These are phyloP conservation scores for Lindbergichthys nudifrons DNA, from an alignment of 2,797 vertebrate species.

Conservation along the genomic window DNA sequence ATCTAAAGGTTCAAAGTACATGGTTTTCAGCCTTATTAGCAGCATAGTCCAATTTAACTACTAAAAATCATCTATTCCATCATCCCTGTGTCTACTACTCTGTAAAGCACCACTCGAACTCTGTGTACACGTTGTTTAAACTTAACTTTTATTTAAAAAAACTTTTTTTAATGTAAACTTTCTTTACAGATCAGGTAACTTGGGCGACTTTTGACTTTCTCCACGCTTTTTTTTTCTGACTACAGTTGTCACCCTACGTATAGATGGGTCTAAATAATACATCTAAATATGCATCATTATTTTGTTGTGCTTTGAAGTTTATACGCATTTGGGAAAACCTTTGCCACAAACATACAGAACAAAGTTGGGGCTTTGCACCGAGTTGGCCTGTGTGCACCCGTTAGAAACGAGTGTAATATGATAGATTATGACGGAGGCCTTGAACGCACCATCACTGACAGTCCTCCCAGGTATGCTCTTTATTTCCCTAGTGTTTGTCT, in stretches of 20 bases:
- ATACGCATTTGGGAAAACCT: slow-evolving; percentile 46
- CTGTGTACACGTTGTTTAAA: neutral
- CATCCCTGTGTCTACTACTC: slow-evolving; percentile 1
- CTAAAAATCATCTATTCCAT: neutral
- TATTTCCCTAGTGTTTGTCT: slow-evolving; percentile 43
- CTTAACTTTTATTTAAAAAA: neutral
- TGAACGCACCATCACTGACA: slow-evolving; percentile 27
- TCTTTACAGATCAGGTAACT: neutral
- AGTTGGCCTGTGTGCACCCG: slow-evolving; percentile 45
- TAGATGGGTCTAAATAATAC: slow-evolving; percentile 68
- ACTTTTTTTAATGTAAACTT: too few relatives aligned
- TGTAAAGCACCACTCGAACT: neutral
- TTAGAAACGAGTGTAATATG: slow-evolving; percentile 51
- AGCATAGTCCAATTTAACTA: slow-evolving; percentile 5
- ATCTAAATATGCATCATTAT: slow-evolving; percentile 64
- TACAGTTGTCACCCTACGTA: slow-evolving; percentile 29
- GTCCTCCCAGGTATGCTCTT: slow-evolving; percentile 44
- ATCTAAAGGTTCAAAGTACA: slow-evolving; percentile 6
- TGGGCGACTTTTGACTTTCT: slow-evolving; percentile 30
- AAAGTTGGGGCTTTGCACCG: slow-evolving; percentile 41
- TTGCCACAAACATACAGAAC: slow-evolving; percentile 57
- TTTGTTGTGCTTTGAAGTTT: slow-evolving; percentile 72
- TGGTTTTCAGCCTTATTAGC: slow-evolving; percentile 13
- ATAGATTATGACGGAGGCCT: slow-evolving; percentile 46
- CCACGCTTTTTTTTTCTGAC: slow-evolving; percentile 1